Evolutionary conservation across 2,113 vertebrate genomes (phyloP).

Genomic region (Ptilorrhoa leucosticta): DNA sequence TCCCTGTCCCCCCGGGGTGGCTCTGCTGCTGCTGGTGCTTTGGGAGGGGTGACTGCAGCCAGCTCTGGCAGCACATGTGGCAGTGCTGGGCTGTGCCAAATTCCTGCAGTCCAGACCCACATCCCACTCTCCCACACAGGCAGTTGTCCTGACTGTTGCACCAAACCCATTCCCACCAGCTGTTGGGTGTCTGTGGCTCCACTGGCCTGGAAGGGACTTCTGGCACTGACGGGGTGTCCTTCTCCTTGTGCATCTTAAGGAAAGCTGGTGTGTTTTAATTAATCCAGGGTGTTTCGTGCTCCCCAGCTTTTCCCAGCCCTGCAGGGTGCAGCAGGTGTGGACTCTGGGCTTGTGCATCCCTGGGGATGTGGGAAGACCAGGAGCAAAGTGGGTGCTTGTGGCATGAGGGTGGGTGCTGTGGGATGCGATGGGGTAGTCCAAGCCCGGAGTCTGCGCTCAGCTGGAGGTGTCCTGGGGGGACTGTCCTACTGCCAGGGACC

Average conservation of each 20-base stretch:
- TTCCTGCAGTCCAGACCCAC: fast-evolving
- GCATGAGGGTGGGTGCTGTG: background rate
- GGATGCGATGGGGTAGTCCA: fast-evolving
- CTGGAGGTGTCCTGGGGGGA: background rate
- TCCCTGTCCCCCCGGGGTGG: fast-evolving
- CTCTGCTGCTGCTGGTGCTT: background rate
- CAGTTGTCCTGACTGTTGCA: background rate
- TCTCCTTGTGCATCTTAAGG: background rate
- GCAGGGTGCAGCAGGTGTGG: background rate
- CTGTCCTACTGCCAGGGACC: background rate
- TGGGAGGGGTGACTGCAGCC: background rate
- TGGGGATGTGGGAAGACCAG: fast-evolving
- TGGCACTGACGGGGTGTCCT: background rate
- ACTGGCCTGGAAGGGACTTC: background rate
- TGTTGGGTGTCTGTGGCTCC: background rate
- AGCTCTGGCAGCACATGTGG: background rate
- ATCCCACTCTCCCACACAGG: fast-evolving
- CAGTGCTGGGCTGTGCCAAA: background rate
- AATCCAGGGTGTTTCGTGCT: background rate
- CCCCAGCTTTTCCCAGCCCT: background rate
- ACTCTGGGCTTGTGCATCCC: background rate
- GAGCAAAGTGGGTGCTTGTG: background rate
- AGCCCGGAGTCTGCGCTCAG: fast-evolving
- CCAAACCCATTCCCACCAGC: background rate
- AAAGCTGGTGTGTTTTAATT: background rate